Conservation (phyloP, 2,797 vertebrate genomes). For the Salmo trutta region DNA sequence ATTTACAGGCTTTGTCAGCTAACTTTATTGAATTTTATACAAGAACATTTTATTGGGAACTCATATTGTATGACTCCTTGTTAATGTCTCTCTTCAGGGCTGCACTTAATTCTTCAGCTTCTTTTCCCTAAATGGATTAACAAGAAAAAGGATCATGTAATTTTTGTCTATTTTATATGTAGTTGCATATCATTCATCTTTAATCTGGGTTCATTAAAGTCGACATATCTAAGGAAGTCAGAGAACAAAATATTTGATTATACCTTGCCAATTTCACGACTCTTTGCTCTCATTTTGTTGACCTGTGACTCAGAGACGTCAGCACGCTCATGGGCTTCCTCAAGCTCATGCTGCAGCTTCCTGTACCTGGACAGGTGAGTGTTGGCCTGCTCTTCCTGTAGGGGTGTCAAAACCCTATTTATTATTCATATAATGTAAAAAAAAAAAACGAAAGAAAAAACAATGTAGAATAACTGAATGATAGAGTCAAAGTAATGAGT, state of each 20-base stretch:
- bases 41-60: conserved; percentile 5
- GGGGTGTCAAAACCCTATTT: conserved; percentile 24
- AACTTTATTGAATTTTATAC: conserved; percentile 56
- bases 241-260: neutral
- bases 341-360: conserved; percentile 88
- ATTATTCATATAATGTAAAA: neutral
- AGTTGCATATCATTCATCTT: neutral
- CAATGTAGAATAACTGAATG: neutral
- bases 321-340: conserved; percentile 89
- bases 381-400: conserved; percentile 82
- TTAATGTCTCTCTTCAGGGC: neutral
- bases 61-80: conserved; percentile 16
- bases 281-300: conserved; percentile 90
- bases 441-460: neutral
- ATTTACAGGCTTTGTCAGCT: neutral
- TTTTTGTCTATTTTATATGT: neutral
- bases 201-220: neutral
- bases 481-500: neutral
- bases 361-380: conserved; percentile 72
- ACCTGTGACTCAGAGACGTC: too few species aligned
- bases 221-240: neutral
- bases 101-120: conserved; percentile 12
- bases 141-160: neutral
- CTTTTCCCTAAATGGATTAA: conserved; percentile 21
- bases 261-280: conserved; percentile 83